phyloP scores from a whole-genome alignment of 23 tunicate species.

The Trididemnum miniatum region DNA sequence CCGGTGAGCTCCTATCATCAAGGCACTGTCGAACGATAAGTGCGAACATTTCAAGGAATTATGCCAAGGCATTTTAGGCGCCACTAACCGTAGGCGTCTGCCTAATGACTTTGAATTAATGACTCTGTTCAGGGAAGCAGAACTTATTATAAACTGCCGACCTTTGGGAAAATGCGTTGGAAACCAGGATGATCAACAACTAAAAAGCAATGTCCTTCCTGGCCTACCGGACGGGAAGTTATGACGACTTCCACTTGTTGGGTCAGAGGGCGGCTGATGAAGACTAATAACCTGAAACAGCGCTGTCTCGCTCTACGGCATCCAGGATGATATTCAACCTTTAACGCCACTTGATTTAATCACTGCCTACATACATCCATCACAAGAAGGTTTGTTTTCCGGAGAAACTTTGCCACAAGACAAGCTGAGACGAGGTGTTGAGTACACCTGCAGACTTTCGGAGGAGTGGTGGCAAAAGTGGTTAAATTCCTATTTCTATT shows the following conservation, averaged over 20 bases:
- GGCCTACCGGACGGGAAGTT: no score
- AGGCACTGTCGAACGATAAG: background rate
- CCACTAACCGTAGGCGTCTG: background rate
- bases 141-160: background rate
- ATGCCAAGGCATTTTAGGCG: background rate
- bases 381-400: background rate
- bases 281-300: no score
- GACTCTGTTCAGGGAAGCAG: slow-evolving; percentile 13
- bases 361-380: background rate
- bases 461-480: slow-evolving; percentile 12
- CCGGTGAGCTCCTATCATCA: slow-evolving; percentile 10
- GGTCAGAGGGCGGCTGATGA: no score
- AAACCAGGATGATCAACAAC: no score
- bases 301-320: no score
- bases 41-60: slow-evolving; percentile 10
- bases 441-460: background rate
- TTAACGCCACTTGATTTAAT: background rate
- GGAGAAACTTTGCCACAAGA: background rate
- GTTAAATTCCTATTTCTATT: background rate
- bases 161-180: slow-evolving; percentile 2
- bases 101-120: slow-evolving; percentile 10
- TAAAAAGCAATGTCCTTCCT: no score
- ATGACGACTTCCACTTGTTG: no score
- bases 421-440: slow-evolving; percentile 7
- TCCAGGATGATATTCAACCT: background rate